A percentile compares a stretch with the other conserved stretches of the same genome.
Conservation (phyloP, 2,113 vertebrate species). For the Ochotona curzoniae region DNA sequence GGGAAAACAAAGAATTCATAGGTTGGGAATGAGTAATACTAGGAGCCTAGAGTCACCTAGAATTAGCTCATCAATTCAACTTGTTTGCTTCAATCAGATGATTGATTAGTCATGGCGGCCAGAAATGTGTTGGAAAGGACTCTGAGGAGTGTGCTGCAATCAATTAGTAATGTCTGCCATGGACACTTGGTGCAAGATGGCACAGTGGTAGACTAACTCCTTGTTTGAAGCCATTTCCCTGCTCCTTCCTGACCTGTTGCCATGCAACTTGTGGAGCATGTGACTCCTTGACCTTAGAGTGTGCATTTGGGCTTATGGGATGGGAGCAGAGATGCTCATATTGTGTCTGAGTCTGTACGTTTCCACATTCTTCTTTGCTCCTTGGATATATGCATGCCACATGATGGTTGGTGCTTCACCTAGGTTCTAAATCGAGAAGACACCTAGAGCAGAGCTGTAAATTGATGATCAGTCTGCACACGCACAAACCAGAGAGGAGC, state of each 20-base stretch:
- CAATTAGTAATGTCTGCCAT: conserved; percentile 41
- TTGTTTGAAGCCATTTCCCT: conserved; percentile 49
- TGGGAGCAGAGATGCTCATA: conserved; percentile 23
- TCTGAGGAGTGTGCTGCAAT: conserved; percentile 24
- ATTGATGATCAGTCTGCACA: background rate
- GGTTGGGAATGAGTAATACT: background rate
- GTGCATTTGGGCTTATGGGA: conserved; percentile 9
- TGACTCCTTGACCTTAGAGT: conserved; percentile 35
- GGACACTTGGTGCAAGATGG: conserved; percentile 9
- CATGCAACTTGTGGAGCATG: background rate
- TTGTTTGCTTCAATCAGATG: conserved; percentile 15
- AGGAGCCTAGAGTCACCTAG: background rate
- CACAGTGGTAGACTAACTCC: background rate
- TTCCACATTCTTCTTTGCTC: conserved; percentile 3
- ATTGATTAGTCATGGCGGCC: conserved; percentile 28
- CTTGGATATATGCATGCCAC: background rate
- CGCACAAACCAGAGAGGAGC: background rate
- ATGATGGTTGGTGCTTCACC: background rate
- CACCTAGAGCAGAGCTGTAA: background rate
- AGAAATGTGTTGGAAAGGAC: conserved; percentile 15
- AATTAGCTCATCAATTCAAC: conserved; percentile 6
- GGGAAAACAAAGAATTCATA: conserved; percentile 53
- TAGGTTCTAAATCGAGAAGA: background rate
- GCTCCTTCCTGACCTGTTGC: background rate
- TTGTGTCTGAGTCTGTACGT: background rate